These are phyloP conservation scores for Brachyptera putata DNA, from an alignment of 2,888 invertebrate species.

Conservation along the genomic window DNA sequence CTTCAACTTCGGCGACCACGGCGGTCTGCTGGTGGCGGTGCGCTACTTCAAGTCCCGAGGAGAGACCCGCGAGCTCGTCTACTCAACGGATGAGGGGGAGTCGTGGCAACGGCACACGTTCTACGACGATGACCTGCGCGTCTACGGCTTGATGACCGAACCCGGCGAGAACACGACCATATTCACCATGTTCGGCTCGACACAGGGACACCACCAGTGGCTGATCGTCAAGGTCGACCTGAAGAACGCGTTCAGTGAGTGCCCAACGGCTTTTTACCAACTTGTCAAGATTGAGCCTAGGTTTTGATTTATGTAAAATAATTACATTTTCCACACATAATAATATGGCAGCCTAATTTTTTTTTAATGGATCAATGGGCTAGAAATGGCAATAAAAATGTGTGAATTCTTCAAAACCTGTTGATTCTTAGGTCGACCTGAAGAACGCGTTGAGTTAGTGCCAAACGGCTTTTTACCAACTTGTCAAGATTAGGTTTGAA, in stretches of 20 bases:
- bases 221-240: slow-evolving; percentile 72
- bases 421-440: slow-evolving; percentile 61
- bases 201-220: slow-evolving; percentile 74
- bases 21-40: slow-evolving; percentile 77
- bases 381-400: too few species aligned
- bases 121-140: slow-evolving; percentile 66
- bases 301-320: too few species aligned
- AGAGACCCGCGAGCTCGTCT: slow-evolving; percentile 73
- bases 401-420: too few species aligned
- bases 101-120: slow-evolving; percentile 69
- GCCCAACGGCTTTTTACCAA: too few species aligned
- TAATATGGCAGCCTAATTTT: too few species aligned
- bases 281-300: too few species aligned
- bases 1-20: slow-evolving; percentile 88
- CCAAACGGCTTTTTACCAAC: too few species aligned
- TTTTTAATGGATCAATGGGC: too few species aligned
- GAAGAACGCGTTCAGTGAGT: slow-evolving; percentile 51
- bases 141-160: slow-evolving; percentile 90
- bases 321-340: too few species aligned
- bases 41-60: slow-evolving; percentile 72
- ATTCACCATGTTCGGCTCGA: slow-evolving; percentile 88
- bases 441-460: slow-evolving; percentile 51
- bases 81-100: slow-evolving; percentile 82
- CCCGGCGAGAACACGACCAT: slow-evolving; percentile 91
- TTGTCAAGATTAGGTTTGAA: too few species aligned